A percentile compares a stretch with the other conserved stretches of the same genome.
Evolutionary conservation across 2,113 vertebrate genomes (phyloP).

Genomic region (Mustelus asterias): DNA sequence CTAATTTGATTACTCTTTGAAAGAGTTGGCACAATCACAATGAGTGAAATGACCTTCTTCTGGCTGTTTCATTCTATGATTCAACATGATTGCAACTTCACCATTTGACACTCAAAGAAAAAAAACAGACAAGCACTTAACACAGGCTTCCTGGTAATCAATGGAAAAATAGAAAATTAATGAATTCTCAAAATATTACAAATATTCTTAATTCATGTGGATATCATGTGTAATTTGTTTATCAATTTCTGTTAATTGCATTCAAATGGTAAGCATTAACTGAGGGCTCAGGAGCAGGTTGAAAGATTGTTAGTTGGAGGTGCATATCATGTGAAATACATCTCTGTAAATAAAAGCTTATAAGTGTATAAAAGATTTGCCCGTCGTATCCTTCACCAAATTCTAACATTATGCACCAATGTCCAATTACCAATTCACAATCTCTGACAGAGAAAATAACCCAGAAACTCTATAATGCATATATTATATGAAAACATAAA

Average conservation of each 20-base stretch:
- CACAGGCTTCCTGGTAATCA: neutral
- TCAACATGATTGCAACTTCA: neutral
- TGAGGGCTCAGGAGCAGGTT: neutral
- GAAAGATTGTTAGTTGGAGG: neutral
- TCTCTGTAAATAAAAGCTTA: neutral
- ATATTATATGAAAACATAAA: neutral
- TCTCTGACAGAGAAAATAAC: neutral
- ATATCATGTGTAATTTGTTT: neutral
- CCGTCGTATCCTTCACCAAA: neutral
- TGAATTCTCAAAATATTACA: neutral
- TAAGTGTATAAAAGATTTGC: neutral
- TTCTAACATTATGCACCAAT: neutral
- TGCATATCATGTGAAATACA: neutral
- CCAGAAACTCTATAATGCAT: neutral
- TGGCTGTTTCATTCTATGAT: neutral
- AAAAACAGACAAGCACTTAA: neutral
- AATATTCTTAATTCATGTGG: neutral
- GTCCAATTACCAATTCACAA: neutral
- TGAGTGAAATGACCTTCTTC: neutral
- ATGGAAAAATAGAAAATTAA: neutral
- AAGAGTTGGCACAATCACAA: neutral
- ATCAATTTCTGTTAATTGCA: neutral
- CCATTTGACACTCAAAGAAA: neutral
- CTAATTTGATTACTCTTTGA: neutral
- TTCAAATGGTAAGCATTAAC: neutral